These are phyloP conservation scores for Drosophila simulans DNA, from an alignment of 1,140 invertebrate species.

Conservation along the genomic window DNA sequence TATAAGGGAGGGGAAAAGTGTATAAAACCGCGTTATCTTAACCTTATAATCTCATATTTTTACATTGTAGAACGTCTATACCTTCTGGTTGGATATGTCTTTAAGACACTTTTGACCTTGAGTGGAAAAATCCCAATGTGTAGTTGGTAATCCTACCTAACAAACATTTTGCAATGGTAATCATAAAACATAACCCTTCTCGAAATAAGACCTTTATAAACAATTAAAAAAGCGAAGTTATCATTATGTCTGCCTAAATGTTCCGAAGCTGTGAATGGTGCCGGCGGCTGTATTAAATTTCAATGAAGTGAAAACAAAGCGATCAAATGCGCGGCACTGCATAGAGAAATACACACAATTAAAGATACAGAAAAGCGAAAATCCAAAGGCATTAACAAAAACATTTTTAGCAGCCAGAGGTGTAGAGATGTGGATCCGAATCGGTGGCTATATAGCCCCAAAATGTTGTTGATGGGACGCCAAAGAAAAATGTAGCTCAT, in stretches of 20 bases:
- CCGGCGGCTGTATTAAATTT: conserved; percentile 63
- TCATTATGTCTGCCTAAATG: conserved; percentile 1
- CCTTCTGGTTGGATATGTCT: no score
- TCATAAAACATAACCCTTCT: no score
- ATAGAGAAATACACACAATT: conserved; percentile 17
- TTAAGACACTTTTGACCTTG: neutral
- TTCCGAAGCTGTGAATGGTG: conserved; percentile 12
- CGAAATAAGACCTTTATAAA: neutral
- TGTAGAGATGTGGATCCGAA: conserved; percentile 9
- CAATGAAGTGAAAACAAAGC: conserved; percentile 59
- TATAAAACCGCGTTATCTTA: neutral
- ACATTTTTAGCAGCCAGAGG: conserved; percentile 44
- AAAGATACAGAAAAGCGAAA: conserved; percentile 60
- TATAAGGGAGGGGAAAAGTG: neutral
- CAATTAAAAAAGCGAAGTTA: neutral
- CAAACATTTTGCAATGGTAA: no score
- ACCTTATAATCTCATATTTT: neutral
- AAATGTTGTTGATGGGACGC: conserved; percentile 36
- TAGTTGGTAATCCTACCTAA: no score
- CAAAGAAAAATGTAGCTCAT: conserved; percentile 15
- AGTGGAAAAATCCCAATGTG: neutral
- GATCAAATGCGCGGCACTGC: conserved; percentile 33
- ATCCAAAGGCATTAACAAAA: conserved; percentile 54
- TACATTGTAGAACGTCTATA: neutral
- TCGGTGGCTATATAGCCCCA: conserved; percentile 33